Evolutionary conservation across 1,140 invertebrate species (phyloP).

Genomic region (Maconellicoccus hirsutus): DNA sequence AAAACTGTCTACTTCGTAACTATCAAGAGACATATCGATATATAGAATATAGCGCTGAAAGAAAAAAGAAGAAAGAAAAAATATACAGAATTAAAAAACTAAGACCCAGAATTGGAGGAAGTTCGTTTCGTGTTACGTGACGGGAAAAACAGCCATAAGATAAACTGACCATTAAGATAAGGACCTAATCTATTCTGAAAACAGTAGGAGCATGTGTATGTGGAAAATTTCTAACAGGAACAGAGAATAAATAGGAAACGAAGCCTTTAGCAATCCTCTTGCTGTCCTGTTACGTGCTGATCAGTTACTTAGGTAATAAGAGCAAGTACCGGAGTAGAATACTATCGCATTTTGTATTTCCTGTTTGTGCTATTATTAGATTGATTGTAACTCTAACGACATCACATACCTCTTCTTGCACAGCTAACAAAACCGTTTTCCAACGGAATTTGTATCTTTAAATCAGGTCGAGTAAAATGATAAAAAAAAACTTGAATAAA

Average conservation of each 20-base stretch:
- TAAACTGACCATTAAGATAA: slow-evolving; percentile 13
- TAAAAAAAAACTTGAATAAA: no score
- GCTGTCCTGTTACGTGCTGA: neutral
- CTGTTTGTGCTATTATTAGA: neutral
- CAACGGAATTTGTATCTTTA: no score
- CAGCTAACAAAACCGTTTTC: no score
- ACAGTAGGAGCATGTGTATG: slow-evolving; percentile 12
- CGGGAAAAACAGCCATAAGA: neutral
- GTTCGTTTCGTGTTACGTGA: neutral
- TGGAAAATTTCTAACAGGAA: neutral
- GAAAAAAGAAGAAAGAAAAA: neutral
- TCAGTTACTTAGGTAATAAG: slow-evolving; percentile 13
- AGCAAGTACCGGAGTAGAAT: slow-evolving; percentile 9
- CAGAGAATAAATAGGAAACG: slow-evolving; percentile 1
- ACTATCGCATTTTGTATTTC: slow-evolving; percentile 10
- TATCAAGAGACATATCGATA: no score
- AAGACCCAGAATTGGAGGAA: neutral
- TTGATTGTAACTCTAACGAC: slow-evolving; percentile 7
- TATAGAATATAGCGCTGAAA: neutral
- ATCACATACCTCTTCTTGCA: neutral
- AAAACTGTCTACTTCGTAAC: no score
- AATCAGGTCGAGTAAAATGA: no score
- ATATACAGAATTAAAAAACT: slow-evolving; percentile 6
- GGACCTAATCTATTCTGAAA: slow-evolving; percentile 12
- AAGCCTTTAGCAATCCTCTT: slow-evolving; percentile 11